Conservation (phyloP, 2,113 vertebrate genomes). For the Dipodomys ordii region DNA sequence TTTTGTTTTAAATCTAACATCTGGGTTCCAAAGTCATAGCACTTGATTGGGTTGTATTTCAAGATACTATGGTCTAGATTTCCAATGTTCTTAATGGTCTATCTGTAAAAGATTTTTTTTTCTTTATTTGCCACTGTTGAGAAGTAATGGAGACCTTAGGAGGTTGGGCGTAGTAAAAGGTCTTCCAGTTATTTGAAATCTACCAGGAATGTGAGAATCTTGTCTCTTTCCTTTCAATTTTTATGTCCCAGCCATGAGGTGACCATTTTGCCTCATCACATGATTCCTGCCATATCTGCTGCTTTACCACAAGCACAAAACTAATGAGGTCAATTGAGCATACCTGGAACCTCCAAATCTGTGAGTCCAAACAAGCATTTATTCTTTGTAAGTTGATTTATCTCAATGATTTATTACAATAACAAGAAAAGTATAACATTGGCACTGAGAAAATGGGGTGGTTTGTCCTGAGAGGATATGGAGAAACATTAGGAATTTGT, state of each 20-base stretch:
- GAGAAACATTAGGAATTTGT: not conserved
- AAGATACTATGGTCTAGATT: not conserved
- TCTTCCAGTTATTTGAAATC: not conserved
- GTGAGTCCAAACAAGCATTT: not conserved
- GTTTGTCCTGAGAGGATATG: not conserved
- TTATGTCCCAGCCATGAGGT: not conserved
- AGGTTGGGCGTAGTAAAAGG: not conserved
- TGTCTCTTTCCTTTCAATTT: not conserved
- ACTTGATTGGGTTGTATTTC: not conserved
- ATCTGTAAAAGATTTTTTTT: not conserved
- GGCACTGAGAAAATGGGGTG: not conserved
- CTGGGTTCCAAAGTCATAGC: not conserved
- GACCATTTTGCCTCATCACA: not conserved
- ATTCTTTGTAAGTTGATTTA: not conserved
- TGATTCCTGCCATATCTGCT: not conserved
- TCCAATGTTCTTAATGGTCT: not conserved
- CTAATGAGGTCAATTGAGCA: not conserved
- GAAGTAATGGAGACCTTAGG: not conserved
- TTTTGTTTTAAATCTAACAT: conserved; percentile 44
- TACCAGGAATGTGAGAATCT: not conserved
- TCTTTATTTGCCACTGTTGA: not conserved
- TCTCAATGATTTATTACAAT: not conserved
- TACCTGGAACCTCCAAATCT: not conserved
- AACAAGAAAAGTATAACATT: not conserved
- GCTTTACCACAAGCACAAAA: not conserved